These are phyloP conservation scores for Eulemur coronatus DNA, from an alignment of 2,797 vertebrate species.

Conservation along the genomic window DNA sequence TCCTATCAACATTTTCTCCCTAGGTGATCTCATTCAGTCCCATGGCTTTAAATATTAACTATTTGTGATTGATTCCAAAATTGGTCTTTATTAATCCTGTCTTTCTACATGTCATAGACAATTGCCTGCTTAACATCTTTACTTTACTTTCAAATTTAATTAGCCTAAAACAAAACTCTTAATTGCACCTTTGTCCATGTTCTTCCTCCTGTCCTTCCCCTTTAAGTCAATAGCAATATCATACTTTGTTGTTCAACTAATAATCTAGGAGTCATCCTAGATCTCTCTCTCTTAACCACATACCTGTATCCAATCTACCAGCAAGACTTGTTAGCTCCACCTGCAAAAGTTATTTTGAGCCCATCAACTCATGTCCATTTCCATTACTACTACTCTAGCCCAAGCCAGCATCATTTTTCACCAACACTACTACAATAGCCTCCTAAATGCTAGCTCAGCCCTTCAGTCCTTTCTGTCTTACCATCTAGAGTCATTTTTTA, in stretches of 20 bases:
- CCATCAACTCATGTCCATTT: neutral
- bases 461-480: neutral
- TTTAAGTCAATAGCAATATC: neutral
- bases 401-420: neutral
- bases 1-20: neutral
- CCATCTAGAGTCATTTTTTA: neutral
- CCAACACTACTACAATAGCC: neutral
- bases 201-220: neutral
- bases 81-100: neutral
- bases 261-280: neutral
- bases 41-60: neutral
- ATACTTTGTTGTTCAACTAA: neutral
- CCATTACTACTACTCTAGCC: neutral
- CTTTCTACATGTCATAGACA: neutral
- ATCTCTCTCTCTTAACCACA: neutral
- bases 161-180: neutral
- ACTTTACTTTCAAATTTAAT: conserved; percentile 14
- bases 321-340: neutral
- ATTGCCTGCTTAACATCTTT: neutral
- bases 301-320: neutral
- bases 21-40: neutral
- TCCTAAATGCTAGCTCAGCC: neutral
- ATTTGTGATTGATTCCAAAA: neutral
- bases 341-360: neutral
- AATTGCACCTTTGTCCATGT: neutral